Evolutionary conservation across 2,113 vertebrate species (phyloP), one percentile per base, ranked within the genome.

Genomic region (Pseudolaguvia tuberculata): DNA sequence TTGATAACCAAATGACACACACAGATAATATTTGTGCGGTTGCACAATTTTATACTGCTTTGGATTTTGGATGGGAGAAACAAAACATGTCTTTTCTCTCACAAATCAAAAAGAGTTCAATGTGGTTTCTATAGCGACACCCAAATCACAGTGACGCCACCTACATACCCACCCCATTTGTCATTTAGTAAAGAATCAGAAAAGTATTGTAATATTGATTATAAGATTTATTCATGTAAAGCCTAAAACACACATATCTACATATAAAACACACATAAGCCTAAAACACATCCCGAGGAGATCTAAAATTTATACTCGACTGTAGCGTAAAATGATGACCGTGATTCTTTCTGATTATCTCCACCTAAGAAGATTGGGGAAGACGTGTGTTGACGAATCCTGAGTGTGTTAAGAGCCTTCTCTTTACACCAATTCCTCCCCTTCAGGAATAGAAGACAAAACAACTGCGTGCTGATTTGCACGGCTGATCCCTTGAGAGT

Each of bases 401-500:
- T 4, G 1, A 7, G n/a, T 23, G 21, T 45, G n/a, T 21, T 12
- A 63, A 14, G 4, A 23, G 11, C 1, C 8, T 14, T 29, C 20
- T 10, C 35, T 47, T 42, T 20, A 42, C 18, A 14, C 20, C 4
- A 20, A 39, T n/a, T 21, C 21, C 4, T 42, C 3, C 39, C 39
- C 61, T 45, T 39, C 3, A 65, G n/a, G 14, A 47, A 17, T 17
- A 15, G 6, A 23, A 65, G 5, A 42, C 8, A 42, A 5, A 57
- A 35, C 25, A 62, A 52, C 20, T 42, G 17, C 20, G 20, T 10
- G 29, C 39, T 31, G 61, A 31, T 48, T 35, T 67, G 59, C 69
- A 5, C 23, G 61, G 57, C 50, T 5, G n/a, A 15, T 0, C n/a
- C 42, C 67, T 55, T 75, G 62, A 57, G 62, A 74, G 53, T 47